phyloP scores from a whole-genome alignment of 1,140 invertebrate species.

The Dinoponera quadriceps region DNA sequence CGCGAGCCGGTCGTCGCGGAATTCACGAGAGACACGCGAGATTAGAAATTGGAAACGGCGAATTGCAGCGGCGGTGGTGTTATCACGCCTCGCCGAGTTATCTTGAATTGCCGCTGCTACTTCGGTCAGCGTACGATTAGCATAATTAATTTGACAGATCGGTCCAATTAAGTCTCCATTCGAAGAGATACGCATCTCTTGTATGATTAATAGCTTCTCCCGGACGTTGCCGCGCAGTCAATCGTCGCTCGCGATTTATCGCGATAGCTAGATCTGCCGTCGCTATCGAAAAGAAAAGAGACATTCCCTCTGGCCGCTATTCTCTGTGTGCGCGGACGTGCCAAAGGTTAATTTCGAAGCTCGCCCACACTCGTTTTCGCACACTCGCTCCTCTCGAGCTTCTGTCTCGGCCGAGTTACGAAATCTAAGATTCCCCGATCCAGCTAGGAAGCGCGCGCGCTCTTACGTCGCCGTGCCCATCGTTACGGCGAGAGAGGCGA shows the following conservation, averaged over 20 bases:
- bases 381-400: not conserved
- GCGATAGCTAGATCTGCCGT: too few species aligned
- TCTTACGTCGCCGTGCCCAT: not conserved
- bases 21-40: not conserved
- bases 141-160: conserved; percentile 9
- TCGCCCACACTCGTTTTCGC: not conserved
- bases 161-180: not conserved
- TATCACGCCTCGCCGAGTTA: not conserved
- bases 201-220: too few species aligned
- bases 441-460: not conserved
- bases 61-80: not conserved
- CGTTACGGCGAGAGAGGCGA: not conserved
- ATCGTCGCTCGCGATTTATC: too few species aligned
- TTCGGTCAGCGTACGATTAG: not conserved
- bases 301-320: too few species aligned
- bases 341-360: not conserved
- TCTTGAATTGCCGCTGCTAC: not conserved
- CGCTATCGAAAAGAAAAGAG: too few species aligned
- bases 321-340: too few species aligned
- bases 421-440: not conserved
- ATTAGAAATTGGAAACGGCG: not conserved
- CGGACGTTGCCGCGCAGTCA: too few species aligned
- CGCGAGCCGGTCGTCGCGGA: too few species aligned
- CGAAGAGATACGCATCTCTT: too few species aligned
- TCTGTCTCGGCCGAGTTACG: not conserved